Percentiles rank a stretch among this genome's conserved stretches.
Conservation (phyloP, 2,113 vertebrate species). For the Coptodon bakossiorum region DNA sequence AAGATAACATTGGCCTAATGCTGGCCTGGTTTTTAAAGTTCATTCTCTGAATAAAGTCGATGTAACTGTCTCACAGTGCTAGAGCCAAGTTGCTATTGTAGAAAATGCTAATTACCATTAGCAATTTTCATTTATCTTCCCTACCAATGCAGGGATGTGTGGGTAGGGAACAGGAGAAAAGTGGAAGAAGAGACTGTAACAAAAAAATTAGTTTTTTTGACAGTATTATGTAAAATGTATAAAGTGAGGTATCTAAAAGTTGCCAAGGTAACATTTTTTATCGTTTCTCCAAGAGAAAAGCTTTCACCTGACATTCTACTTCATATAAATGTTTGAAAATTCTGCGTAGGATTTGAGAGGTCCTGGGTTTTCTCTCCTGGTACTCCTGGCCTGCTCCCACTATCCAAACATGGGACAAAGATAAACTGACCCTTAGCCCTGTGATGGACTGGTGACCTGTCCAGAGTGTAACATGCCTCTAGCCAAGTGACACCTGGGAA, state of each 20-base stretch:
- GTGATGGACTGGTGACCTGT: neutral
- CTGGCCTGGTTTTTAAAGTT: neutral
- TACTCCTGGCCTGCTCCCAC: neutral
- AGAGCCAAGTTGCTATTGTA: neutral
- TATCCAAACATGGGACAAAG: neutral
- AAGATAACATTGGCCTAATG: neutral
- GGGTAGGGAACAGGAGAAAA: neutral
- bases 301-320: neutral
- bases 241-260: neutral
- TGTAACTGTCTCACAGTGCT: neutral
- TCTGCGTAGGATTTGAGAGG: neutral
- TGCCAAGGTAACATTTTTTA: neutral
- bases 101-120: neutral
- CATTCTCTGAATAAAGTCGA: neutral
- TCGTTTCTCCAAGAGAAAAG: neutral
- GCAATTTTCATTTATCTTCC: neutral
- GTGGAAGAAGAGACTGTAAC: neutral
- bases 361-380: neutral
- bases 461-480: neutral
- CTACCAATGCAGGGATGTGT: neutral
- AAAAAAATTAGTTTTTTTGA: neutral
- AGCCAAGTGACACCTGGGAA: neutral
- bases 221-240: neutral
- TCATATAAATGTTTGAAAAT: neutral
- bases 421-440: neutral